Conservation (phyloP, 1,140 invertebrate genomes). For the Catajapyx aquilonaris region DNA sequence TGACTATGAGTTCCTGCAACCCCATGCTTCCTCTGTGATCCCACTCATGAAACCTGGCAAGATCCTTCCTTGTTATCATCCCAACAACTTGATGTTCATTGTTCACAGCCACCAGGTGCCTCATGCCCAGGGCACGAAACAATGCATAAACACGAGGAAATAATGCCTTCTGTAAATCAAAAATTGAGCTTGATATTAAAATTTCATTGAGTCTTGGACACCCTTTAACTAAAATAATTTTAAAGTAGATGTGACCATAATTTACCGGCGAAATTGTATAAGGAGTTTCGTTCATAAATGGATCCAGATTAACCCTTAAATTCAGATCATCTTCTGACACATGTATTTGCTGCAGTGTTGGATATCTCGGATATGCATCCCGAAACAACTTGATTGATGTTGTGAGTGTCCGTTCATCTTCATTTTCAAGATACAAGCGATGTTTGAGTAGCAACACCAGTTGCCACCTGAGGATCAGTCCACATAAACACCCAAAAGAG, state of each 20-base stretch:
- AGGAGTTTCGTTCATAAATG: slow-evolving; percentile 85
- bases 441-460: slow-evolving; percentile 72
- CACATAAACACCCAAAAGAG: too few relatives aligned
- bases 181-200: too few relatives aligned
- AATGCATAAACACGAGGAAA: slow-evolving; percentile 74
- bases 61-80: slow-evolving; percentile 85
- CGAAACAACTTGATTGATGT: slow-evolving; percentile 70
- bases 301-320: slow-evolving; percentile 59
- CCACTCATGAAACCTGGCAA: slow-evolving; percentile 59
- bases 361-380: slow-evolving; percentile 76
- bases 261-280: slow-evolving; percentile 55
- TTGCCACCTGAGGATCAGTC: slow-evolving; percentile 71
- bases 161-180: slow-evolving; percentile 48
- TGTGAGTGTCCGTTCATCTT: too few relatives aligned
- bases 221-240: too few relatives aligned
- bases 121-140: slow-evolving; percentile 80
- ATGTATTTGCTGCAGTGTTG: slow-evolving; percentile 34
- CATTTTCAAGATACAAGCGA: slow-evolving; percentile 72
- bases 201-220: too few relatives aligned
- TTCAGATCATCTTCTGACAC: slow-evolving; percentile 41
- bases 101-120: slow-evolving; percentile 87
- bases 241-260: too few relatives aligned
- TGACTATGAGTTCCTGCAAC: slow-evolving; percentile 49
- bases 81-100: slow-evolving; percentile 80
- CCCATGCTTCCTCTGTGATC: slow-evolving; percentile 47